Percentiles rank a stretch among this genome's conserved stretches.
phyloP scores from a whole-genome alignment of 2,888 invertebrate species.

The Cheilosia vulpina region DNA sequence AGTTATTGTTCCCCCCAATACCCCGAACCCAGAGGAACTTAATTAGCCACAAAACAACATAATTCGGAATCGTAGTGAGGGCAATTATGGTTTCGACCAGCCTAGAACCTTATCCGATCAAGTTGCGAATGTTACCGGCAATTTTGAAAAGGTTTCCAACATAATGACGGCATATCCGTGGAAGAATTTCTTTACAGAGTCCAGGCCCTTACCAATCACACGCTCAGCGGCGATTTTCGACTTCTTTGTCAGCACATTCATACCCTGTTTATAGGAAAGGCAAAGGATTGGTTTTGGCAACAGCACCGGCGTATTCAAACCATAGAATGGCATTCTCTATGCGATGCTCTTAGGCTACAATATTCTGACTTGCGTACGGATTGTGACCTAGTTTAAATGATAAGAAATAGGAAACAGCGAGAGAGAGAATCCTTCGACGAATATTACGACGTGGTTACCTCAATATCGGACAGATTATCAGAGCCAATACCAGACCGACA shows the following conservation, averaged over 20 bases:
- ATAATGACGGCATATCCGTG: constrained; percentile 28
- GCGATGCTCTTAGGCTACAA: constrained; percentile 29
- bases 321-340: constrained; percentile 40
- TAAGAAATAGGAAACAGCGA: constrained; percentile 49
- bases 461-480: background rate
- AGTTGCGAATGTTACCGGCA: background rate
- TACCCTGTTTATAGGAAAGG: constrained; percentile 7
- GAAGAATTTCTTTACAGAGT: constrained; percentile 61
- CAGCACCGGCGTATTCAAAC: constrained; percentile 17
- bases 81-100: background rate
- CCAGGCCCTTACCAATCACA: constrained; percentile 26
- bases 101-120: background rate
- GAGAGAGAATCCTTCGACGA: background rate
- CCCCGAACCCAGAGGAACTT: background rate
- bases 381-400: constrained; percentile 41
- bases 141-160: constrained; percentile 37
- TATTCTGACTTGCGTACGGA: constrained; percentile 41
- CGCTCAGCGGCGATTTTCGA: constrained; percentile 50
- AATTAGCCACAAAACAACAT: background rate
- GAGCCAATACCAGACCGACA: background rate
- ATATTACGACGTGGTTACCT: background rate
- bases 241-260: constrained; percentile 46
- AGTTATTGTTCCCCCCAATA: background rate
- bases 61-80: background rate
- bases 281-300: constrained; percentile 40